Conservation (phyloP, 2,797 vertebrate species). For the Benthosema pterotum region DNA sequence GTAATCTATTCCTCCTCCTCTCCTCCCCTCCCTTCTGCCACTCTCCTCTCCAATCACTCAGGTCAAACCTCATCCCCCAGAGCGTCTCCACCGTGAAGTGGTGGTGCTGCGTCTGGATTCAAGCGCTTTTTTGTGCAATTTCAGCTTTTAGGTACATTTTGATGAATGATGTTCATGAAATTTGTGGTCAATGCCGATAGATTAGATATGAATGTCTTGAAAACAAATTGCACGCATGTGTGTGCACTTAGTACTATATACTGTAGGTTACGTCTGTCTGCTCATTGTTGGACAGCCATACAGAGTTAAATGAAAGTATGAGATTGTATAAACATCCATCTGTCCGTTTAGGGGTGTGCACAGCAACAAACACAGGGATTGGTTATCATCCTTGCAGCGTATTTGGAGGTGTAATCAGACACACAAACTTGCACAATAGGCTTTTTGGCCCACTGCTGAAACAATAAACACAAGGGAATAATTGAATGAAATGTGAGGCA, state of each 20-base stretch:
- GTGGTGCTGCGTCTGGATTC: too few species aligned
- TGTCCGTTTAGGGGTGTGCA: not conserved
- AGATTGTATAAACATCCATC: not conserved
- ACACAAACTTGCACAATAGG: slow-evolving; percentile 1
- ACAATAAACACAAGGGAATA: not conserved
- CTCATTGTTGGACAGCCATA: not conserved
- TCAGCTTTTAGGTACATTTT: not conserved
- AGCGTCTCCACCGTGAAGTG: too few species aligned
- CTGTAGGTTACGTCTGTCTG: too few species aligned
- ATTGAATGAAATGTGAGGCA: not conserved
- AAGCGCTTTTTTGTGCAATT: too few species aligned
- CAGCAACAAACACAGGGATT: not conserved
- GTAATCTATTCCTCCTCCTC: too few species aligned
- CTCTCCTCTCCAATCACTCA: too few species aligned
- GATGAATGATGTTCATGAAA: too few species aligned
- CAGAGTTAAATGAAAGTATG: too few species aligned
- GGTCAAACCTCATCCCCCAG: too few species aligned
- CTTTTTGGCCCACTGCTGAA: slow-evolving; percentile 1
- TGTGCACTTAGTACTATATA: not conserved
- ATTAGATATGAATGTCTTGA: not conserved
- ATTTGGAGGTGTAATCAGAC: not conserved
- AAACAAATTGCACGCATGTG: not conserved
- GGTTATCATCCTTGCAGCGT: not conserved
- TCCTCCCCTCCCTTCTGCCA: too few species aligned
- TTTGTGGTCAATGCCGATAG: not conserved